These are phyloP conservation scores for Elysia chlorotica DNA, from an alignment of 1,140 invertebrate genomes.

Conservation along the genomic window DNA sequence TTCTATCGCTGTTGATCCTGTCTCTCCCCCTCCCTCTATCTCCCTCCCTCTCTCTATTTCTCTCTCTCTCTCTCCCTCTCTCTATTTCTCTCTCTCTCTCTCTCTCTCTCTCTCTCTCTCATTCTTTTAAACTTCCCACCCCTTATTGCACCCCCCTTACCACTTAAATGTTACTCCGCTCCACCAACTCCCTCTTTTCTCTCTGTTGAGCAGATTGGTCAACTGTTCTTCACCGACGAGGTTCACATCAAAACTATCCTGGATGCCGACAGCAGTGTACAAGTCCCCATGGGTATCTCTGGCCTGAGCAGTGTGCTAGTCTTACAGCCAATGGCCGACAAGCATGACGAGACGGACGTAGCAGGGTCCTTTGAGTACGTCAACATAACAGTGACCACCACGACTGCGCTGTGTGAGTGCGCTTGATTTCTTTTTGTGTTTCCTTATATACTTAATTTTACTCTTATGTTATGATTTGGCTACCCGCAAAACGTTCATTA, in stretches of 20 bases:
- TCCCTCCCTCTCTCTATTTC: too few relatives aligned
- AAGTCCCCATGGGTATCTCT: conserved; percentile 10
- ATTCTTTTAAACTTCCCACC: too few relatives aligned
- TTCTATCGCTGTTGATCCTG: neutral
- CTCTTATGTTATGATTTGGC: too few relatives aligned
- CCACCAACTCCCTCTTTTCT: too few relatives aligned
- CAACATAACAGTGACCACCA: conserved; percentile 26
- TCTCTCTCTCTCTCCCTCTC: neutral
- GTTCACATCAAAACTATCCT: neutral
- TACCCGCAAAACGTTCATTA: too few relatives aligned
- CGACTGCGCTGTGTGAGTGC: conserved; percentile 22
- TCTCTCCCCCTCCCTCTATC: too few relatives aligned
- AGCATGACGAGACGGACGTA: neutral
- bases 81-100: neutral
- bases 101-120: neutral
- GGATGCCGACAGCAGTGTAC: neutral
- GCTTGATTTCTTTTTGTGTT: too few relatives aligned
- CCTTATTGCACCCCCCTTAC: too few relatives aligned
- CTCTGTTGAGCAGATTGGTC: too few relatives aligned
- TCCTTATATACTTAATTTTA: too few relatives aligned
- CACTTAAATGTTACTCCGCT: too few relatives aligned
- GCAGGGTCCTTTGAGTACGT: conserved; percentile 10
- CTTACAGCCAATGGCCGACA: neutral
- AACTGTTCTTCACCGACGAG: conserved; percentile 18
- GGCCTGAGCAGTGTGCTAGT: conserved; percentile 8